Evolutionary conservation across 2,113 vertebrate genomes (phyloP), one percentile per base, ranked within the genome.

Genomic region (Corydoras sp.): DNA sequence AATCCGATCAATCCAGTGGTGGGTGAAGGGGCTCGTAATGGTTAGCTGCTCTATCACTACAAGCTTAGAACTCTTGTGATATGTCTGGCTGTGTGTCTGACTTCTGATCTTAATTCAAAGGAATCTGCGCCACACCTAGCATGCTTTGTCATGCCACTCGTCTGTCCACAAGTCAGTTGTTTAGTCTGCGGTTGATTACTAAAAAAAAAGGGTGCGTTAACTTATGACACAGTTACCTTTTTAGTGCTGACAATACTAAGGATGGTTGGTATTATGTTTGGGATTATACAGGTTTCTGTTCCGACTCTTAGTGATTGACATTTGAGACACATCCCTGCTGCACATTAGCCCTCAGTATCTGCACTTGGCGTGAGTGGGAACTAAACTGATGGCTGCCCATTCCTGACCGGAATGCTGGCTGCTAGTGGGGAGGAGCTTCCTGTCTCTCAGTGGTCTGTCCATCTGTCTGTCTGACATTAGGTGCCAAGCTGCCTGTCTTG

Each of bases 381-480:
- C 67, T 76, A 65, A 58, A 66, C 74, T 76, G 77, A 78, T 62
- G 60, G 49, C 62, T 72, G 70, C 66, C 73, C 73, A 65, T 54
- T 79, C 61, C 69, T 67, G 69, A 72, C 73, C 69, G 73, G 73
- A 79, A 76, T 73, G 55, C 73, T 72, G 60, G 48, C 77, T 79
- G 77, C 74, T 76, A 62, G 60, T 69, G 55, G 65, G 66, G 64
- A 76, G 73, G 75, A 79, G 77, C 77, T 79, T 79, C 77, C 77
- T 73, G 74, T 79, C 77, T 69, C 66, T 10, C 73, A 76, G 77
- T 62, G 77, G 76, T 68, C 77, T 70, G 30, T 32, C 53, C n/a
- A 70, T 79, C 77, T 79, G 77, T 73, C 77, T 56, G 77, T 70
- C 66, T 66, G 62, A 76, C 70, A 66, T 79, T 62, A 60, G 63